phyloP scores from a whole-genome alignment of 2,888 invertebrate genomes.

The Cryptus viduatorius region DNA sequence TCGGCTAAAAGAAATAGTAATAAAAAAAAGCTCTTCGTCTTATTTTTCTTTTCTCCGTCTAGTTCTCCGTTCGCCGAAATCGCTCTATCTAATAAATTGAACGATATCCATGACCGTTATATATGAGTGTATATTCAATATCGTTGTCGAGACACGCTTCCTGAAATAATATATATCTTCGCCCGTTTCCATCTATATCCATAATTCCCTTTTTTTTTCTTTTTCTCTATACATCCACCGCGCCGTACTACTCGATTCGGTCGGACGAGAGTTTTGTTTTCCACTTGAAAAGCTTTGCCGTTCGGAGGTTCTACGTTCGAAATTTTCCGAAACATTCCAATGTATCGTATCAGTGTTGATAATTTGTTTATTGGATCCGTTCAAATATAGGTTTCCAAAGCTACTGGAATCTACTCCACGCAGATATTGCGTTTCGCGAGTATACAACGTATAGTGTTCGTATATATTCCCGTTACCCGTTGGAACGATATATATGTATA shows the following conservation, averaged over 20 bases:
- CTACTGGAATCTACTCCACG: slow-evolving; percentile 42
- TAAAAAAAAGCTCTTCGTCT: slow-evolving; percentile 6
- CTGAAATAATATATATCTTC: slow-evolving; percentile 57
- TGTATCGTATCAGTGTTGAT: slow-evolving; percentile 74
- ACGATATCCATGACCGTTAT: slow-evolving; percentile 28
- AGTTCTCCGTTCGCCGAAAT: background rate
- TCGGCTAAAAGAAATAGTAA: slow-evolving; percentile 24
- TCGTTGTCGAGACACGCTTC: slow-evolving; percentile 29
- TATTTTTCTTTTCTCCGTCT: slow-evolving; percentile 5
- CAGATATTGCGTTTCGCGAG: slow-evolving; percentile 74
- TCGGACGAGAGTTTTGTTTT: slow-evolving; percentile 53
- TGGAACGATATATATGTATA: slow-evolving; percentile 40
- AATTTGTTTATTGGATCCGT: slow-evolving; percentile 76
- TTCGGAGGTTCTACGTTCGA: background rate
- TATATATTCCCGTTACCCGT: slow-evolving; percentile 39
- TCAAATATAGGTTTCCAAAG: slow-evolving; percentile 43
- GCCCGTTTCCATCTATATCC: slow-evolving; percentile 17
- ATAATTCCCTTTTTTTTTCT: slow-evolving; percentile 24
- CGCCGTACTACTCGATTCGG: background rate
- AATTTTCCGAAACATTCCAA: slow-evolving; percentile 58
- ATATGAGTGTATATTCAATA: slow-evolving; percentile 44
- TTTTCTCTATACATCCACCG: slow-evolving; percentile 14
- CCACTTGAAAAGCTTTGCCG: slow-evolving; percentile 5
- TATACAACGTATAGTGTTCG: slow-evolving; percentile 66
- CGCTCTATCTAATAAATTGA: slow-evolving; percentile 54